Evolutionary conservation across 2,888 invertebrate species (phyloP).

Genomic region (Eumerus sabulonum): DNA sequence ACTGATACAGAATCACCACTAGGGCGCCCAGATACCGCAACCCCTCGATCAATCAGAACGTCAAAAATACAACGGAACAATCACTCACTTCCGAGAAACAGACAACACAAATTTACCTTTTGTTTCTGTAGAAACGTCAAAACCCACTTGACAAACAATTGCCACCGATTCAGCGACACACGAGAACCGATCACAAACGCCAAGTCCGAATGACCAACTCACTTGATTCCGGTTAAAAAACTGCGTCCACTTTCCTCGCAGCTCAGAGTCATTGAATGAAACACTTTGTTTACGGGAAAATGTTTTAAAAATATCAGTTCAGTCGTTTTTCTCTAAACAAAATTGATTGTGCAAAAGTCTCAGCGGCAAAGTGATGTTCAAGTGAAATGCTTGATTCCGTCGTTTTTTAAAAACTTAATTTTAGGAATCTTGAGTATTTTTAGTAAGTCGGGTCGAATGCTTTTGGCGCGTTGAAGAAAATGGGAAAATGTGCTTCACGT

Average conservation of each 20-base stretch:
- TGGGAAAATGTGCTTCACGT: constrained; percentile 29
- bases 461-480: background rate
- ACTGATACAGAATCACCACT: background rate
- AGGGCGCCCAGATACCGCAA: too few relatives aligned
- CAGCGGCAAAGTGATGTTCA: constrained; percentile 29
- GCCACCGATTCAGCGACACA: background rate
- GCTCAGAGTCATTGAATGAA: constrained; percentile 21
- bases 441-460: background rate
- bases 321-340: background rate
- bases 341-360: constrained; percentile 15
- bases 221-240: constrained; percentile 33
- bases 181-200: background rate
- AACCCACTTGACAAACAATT: background rate
- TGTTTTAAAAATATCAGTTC: background rate
- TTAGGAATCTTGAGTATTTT: constrained; percentile 23
- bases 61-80: constrained; percentile 2
- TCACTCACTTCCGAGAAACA: constrained; percentile 9
- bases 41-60: background rate
- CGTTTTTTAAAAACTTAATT: constrained; percentile 35
- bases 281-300: constrained; percentile 12
- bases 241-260: constrained; percentile 14
- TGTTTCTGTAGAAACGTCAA: constrained; percentile 16
- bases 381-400: constrained; percentile 24
- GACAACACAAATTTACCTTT: constrained; percentile 12
- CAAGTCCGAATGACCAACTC: constrained; percentile 16